A percentile compares a stretch with the other conserved stretches of the same genome.
Conservation (phyloP, 2,113 vertebrate species). For the Plecotus auritus region DNA sequence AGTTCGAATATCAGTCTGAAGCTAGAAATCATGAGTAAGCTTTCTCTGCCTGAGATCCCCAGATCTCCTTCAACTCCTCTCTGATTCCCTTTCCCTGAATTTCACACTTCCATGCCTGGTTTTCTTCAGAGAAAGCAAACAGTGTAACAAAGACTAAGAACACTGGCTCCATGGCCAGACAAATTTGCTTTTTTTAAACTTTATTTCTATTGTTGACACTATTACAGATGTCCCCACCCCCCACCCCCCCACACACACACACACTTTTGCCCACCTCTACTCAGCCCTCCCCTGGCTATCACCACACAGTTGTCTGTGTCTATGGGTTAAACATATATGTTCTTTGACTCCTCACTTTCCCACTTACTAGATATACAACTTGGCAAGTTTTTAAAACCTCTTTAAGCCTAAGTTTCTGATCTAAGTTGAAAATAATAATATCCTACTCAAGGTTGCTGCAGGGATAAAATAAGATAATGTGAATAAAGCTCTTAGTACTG, state of each 20-base stretch:
- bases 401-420: slow-evolving; percentile 43
- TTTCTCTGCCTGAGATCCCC: accelerated
- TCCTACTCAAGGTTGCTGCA: slow-evolving; percentile 16
- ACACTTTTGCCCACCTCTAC: background rate
- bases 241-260: no score
- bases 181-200: background rate
- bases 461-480: slow-evolving; percentile 56
- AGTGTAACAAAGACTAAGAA: background rate
- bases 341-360: background rate
- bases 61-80: background rate
- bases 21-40: background rate
- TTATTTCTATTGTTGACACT: background rate
- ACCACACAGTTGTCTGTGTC: background rate
- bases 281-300: background rate
- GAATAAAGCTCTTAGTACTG: slow-evolving; percentile 50
- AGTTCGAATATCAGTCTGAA: background rate
- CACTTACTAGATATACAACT: background rate
- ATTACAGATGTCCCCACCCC: background rate
- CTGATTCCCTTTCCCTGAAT: background rate
- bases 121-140: background rate
- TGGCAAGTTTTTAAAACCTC: slow-evolving; percentile 33
- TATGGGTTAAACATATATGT: background rate
- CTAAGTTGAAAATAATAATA: slow-evolving; percentile 49
- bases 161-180: background rate
- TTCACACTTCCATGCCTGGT: background rate